phyloP scores from a whole-genome alignment of 2,888 invertebrate genomes.

The Linnaemya vulpina region DNA sequence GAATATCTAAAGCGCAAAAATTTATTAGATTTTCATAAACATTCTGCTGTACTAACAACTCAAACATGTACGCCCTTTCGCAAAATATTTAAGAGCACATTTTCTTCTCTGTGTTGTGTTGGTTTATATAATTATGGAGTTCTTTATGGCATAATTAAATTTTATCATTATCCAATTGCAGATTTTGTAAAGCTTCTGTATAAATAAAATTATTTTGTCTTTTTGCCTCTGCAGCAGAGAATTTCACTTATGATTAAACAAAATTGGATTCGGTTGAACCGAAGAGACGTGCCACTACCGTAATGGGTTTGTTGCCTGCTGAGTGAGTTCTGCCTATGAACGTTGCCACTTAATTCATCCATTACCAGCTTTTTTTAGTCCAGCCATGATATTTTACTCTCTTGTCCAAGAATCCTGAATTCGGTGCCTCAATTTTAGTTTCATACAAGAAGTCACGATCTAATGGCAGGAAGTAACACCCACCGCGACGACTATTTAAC shows the following conservation, averaged over 20 bases:
- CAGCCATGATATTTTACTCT: no score
- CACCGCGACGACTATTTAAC: no score
- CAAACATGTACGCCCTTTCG: neutral
- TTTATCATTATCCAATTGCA: constrained; percentile 67
- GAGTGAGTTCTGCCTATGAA: no score
- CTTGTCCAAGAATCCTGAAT: no score
- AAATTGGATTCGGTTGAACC: neutral
- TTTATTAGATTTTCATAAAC: constrained; percentile 39
- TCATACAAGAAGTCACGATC: no score
- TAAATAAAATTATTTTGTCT: neutral
- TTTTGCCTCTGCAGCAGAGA: neutral
- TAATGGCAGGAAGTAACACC: no score
- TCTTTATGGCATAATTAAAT: constrained; percentile 65
- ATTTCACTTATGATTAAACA: neutral
- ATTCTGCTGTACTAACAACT: neutral
- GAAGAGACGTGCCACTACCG: neutral
- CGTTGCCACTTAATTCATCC: no score
- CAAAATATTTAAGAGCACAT: neutral
- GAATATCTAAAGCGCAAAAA: neutral
- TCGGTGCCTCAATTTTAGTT: no score
- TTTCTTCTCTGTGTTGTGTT: neutral
- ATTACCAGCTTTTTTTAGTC: no score
- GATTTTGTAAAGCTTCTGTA: constrained; percentile 31
- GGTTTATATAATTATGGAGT: constrained; percentile 51
- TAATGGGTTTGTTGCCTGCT: neutral